Evolutionary conservation across 37 sponge, comb jelly and placozoan species (phyloP), one percentile per base, ranked within the genome.

Genomic region (Beroe forskalii): DNA sequence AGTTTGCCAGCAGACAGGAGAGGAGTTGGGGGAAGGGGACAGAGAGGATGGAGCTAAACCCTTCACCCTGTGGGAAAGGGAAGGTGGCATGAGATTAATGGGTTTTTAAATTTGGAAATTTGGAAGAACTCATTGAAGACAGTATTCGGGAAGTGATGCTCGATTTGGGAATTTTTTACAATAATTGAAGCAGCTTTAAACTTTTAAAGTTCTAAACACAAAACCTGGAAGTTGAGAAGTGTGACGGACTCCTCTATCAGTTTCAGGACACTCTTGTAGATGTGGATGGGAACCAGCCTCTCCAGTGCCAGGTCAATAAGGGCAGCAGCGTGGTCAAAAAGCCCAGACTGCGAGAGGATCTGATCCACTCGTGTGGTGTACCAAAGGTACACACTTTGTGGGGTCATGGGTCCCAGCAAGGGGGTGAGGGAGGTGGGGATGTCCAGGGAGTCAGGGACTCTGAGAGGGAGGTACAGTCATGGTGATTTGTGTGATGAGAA

Each of bases 11-110:
- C 17, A 69, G 72, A 9, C 37, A 69, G 17, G 36, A 9, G 39
- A 69, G 72, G 9, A 69, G 72, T 35, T 69, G 33, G 72, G 72
- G 39, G 39, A 69, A 32, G 4, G 72, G 72, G 38, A 69, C 72
- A 36, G 72, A 69, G 36, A 69, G 72, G 39, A 69, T 35, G 19
- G 72, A 69, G 38, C 32, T 37, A 69, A 69, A 69, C 36, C 19
- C 32, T 69, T 32, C 72, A 17, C 72, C 32, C 72, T 69, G 72
- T 2, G 17, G 12, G 55, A 48, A 48, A 48, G 12, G 12, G 6
- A 12, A 48, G 55, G 55, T 48, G 55, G n/a, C n/a, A n/a, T n/a
- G n/a, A n/a, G n/a, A n/a, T n/a, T n/a, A n/a, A n/a, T n/a, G n/a
- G n/a, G n/a, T n/a, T n/a, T n/a, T n/a, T n/a, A n/a, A n/a, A n/a